phyloP scores from a whole-genome alignment of 2,113 vertebrate species.

The Ahaetulla prasina region DNA sequence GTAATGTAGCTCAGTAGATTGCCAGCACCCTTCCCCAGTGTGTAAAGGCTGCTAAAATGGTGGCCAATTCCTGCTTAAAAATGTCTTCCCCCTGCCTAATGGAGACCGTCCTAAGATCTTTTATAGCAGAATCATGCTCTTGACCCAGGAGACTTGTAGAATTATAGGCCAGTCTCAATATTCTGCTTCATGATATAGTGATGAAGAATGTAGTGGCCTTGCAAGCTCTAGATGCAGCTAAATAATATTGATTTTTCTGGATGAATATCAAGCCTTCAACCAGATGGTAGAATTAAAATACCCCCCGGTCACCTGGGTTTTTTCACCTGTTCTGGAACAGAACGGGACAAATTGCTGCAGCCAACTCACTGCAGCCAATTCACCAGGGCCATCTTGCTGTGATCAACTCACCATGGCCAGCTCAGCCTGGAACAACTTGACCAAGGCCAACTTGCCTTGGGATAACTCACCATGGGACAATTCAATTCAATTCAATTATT shows the following conservation, averaged over 20 bases:
- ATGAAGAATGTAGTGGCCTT: not conserved
- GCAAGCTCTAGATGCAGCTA: not conserved
- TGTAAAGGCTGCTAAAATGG: not conserved
- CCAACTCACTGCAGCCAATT: not conserved
- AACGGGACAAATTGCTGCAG: not conserved
- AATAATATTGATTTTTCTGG: not conserved
- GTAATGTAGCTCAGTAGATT: not conserved
- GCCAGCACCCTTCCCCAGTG: not conserved
- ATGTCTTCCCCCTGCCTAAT: not conserved
- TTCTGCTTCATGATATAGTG: not conserved
- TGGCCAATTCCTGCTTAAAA: not conserved
- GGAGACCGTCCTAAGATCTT: not conserved
- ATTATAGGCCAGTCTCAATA: not conserved
- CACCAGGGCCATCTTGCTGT: too few relatives aligned
- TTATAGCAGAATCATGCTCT: not conserved
- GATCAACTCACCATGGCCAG: not conserved
- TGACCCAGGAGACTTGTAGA: not conserved
- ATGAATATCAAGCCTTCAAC: not conserved
- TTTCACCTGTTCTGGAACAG: not conserved
- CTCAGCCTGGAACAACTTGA: not conserved
- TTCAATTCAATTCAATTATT: not conserved
- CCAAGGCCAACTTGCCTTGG: not conserved
- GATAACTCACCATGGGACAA: not conserved
- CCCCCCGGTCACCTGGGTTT: not conserved
- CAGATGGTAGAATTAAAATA: not conserved